These are phyloP conservation scores for Odontocerum albicorne DNA, from an alignment of 2,888 invertebrate genomes.

Conservation along the genomic window DNA sequence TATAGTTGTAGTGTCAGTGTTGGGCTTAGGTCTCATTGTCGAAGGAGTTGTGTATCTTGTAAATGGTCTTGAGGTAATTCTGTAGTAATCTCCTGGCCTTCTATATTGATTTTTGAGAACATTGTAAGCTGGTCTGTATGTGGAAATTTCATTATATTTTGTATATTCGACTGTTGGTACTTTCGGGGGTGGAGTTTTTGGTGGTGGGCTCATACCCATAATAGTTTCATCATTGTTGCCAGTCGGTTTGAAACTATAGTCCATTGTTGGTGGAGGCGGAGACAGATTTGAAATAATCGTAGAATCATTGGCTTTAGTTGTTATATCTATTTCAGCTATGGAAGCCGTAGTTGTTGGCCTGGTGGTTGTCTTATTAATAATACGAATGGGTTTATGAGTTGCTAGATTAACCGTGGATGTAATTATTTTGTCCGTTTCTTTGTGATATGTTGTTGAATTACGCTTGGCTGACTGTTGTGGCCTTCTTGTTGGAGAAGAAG, in stretches of 20 bases:
- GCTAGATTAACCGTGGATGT: constrained; percentile 53
- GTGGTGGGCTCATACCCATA: constrained; percentile 61
- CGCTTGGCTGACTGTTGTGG: constrained; percentile 40
- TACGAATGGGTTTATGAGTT: constrained; percentile 52
- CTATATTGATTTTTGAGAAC: constrained; percentile 45
- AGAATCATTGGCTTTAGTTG: constrained; percentile 45
- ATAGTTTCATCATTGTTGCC: constrained; percentile 52
- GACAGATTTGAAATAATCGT: constrained; percentile 55
- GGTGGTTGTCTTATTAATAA: constrained; percentile 43
- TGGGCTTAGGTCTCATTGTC: constrained; percentile 29
- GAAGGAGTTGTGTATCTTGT: constrained; percentile 33
- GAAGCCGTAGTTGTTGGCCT: constrained; percentile 46
- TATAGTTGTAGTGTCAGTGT: constrained; percentile 25
- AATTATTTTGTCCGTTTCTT: constrained; percentile 49
- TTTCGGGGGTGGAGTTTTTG: constrained; percentile 45
- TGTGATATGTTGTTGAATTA: constrained; percentile 42
- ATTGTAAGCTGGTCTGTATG: constrained; percentile 51
- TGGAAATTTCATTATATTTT: constrained; percentile 46
- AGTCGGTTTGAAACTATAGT: constrained; percentile 51
- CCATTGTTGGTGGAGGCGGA: constrained; percentile 54
- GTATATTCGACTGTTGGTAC: constrained; percentile 35
- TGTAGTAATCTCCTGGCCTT: constrained; percentile 42
- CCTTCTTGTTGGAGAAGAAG: constrained; percentile 41
- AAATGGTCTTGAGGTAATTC: constrained; percentile 34
- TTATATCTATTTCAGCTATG: constrained; percentile 44